phyloP scores from a whole-genome alignment of 2,797 vertebrate genomes.

The Taeniopygia guttata region DNA sequence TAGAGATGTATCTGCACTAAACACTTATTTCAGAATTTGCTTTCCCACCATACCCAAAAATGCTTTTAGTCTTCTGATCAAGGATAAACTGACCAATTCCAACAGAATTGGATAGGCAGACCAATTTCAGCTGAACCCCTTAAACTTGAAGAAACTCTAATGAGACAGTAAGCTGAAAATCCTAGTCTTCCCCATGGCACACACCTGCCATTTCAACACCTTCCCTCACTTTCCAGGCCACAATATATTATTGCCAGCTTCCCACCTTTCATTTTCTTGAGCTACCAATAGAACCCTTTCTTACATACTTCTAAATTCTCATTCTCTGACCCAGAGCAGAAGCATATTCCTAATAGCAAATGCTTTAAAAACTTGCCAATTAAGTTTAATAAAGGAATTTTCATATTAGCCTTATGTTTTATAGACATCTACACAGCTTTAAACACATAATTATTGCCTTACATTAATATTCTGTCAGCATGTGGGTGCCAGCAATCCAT shows the following conservation, averaged over 20 bases:
- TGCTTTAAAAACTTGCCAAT: not conserved
- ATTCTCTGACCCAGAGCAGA: not conserved
- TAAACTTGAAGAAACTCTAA: not conserved
- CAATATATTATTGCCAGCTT: not conserved
- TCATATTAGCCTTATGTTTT: not conserved
- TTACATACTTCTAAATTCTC: not conserved
- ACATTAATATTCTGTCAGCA: not conserved
- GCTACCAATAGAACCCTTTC: not conserved
- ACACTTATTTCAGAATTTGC: not conserved
- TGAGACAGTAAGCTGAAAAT: not conserved
- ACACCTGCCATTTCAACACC: not conserved
- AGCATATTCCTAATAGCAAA: fast-evolving
- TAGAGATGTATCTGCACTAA: not conserved
- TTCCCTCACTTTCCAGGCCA: not conserved
- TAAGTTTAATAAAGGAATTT: not conserved
- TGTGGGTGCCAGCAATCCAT: not conserved
- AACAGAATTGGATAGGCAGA: not conserved
- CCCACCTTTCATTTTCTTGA: not conserved
- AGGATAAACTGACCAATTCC: not conserved
- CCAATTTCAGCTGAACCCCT: not conserved
- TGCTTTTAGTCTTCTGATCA: not conserved
- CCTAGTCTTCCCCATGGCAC: not conserved
- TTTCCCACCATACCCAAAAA: not conserved
- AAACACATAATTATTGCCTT: not conserved
- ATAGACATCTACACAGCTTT: not conserved